Conservation (phyloP, 2,888 invertebrate genomes). For the Podotricha telesiphe region DNA sequence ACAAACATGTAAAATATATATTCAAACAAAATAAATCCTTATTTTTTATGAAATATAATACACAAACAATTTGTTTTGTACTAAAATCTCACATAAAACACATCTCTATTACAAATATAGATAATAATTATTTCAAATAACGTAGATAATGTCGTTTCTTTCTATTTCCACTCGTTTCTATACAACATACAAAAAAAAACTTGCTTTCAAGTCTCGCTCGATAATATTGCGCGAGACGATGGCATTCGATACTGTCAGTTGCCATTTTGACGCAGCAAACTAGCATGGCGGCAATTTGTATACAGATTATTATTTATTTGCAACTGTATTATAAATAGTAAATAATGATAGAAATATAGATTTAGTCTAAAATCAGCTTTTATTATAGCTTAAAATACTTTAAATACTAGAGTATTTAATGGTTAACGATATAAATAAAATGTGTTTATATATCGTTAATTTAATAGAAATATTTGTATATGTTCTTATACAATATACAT, state of each 20-base stretch:
- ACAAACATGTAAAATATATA: no score
- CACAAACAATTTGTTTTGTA: no score
- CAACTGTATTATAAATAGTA: not conserved
- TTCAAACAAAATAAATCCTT: no score
- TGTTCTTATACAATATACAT: not conserved
- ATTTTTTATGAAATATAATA: no score
- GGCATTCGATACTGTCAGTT: not conserved
- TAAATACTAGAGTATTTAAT: not conserved
- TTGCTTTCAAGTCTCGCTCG: conserved; percentile 6
- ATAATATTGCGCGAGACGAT: not conserved
- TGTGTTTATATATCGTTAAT: not conserved
- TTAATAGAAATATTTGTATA: not conserved
- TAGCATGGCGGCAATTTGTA: not conserved
- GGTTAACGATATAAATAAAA: no score
- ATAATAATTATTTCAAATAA: no score
- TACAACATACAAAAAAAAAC: not conserved
- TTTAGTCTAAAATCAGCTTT: not conserved
- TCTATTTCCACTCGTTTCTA: no score
- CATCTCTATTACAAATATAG: no score
- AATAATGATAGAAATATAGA: not conserved
- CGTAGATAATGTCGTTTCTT: no score
- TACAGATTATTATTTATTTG: conserved; percentile 9
- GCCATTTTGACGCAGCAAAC: conserved; percentile 3
- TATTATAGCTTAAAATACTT: not conserved
- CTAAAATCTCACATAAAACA: no score